phyloP scores from a whole-genome alignment of 2,797 vertebrate genomes.

The Arctocebus calabarensis region DNA sequence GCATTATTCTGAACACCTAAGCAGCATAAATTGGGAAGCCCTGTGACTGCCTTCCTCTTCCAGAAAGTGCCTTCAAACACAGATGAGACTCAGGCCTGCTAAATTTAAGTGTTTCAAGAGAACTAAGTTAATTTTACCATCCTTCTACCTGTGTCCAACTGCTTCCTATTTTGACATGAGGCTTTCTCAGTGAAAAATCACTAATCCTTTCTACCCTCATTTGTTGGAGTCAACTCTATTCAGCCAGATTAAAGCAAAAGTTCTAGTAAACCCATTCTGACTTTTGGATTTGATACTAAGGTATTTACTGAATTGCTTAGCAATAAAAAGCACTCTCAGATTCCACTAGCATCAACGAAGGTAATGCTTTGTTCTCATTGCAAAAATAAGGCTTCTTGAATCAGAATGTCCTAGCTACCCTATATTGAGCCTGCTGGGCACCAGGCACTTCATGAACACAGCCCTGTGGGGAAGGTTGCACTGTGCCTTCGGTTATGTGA shows the following conservation, averaged over 20 bases:
- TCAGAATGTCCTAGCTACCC: not conserved
- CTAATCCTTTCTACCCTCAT: not conserved
- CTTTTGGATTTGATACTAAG: not conserved
- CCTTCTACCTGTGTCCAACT: not conserved
- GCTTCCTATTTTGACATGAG: not conserved
- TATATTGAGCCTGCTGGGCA: not conserved
- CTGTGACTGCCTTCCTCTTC: not conserved
- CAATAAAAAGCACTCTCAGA: not conserved
- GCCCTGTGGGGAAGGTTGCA: not conserved
- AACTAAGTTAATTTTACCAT: constrained; percentile 27
- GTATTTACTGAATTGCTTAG: not conserved
- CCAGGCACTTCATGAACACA: not conserved
- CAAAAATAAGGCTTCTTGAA: not conserved
- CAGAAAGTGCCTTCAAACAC: not conserved
- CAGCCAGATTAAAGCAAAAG: constrained; percentile 26
- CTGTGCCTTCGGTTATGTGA: not conserved
- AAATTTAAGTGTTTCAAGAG: not conserved
- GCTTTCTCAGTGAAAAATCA: constrained; percentile 37
- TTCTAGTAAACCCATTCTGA: not conserved
- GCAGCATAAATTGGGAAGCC: not conserved
- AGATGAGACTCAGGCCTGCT: not conserved
- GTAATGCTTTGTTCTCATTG: not conserved
- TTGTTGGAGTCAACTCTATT: not conserved
- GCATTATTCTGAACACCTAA: not conserved
- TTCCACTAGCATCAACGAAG: not conserved